phyloP scores from a whole-genome alignment of 2,113 vertebrate genomes.

The Cathartes aura region DNA sequence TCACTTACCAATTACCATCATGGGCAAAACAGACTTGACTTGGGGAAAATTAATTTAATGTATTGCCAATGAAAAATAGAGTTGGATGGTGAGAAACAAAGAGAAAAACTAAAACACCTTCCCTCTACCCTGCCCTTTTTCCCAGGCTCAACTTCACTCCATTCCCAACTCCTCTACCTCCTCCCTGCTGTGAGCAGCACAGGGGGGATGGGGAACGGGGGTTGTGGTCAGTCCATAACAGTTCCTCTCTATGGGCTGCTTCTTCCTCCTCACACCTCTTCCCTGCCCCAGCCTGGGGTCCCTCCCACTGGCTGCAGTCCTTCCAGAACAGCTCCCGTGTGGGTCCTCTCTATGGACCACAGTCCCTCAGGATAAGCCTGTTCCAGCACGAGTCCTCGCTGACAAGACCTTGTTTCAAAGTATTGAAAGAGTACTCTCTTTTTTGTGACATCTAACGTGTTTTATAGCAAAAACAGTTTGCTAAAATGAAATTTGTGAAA shows the following conservation, averaged over 20 bases:
- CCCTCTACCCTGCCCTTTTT: not conserved
- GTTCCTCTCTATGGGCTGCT: not conserved
- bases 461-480: not conserved
- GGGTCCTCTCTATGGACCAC: not conserved
- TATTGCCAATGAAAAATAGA: not conserved
- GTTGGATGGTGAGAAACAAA: not conserved
- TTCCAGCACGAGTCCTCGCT: not conserved
- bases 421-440: not conserved
- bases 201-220: not conserved
- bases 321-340: not conserved
- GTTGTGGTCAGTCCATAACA: not conserved
- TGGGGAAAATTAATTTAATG: not conserved
- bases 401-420: not conserved
- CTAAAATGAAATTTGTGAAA: not conserved
- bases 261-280: not conserved
- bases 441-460: not conserved
- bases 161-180: not conserved
- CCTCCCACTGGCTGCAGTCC: not conserved
- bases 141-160: not conserved
- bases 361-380: not conserved
- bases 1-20: not conserved
- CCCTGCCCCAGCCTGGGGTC: too few species aligned
- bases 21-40: fast-evolving
- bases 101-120: not conserved
- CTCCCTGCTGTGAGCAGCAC: not conserved